Conservation (phyloP, 2,888 invertebrate genomes). For the Dione vanillae region DNA sequence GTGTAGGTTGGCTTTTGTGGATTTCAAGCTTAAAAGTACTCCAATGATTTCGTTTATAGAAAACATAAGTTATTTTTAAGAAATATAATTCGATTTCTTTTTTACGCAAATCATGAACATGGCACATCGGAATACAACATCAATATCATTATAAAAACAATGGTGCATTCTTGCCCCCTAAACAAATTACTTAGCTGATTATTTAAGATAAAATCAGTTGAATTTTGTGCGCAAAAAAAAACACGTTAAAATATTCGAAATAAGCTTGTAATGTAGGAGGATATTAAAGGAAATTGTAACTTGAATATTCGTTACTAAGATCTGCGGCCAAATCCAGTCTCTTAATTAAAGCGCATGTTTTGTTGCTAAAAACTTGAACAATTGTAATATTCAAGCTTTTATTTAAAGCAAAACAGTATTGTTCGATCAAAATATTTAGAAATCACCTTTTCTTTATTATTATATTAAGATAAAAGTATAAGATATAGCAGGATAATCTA, state of each 20-base stretch:
- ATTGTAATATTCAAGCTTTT: not conserved
- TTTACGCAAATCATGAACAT: no score
- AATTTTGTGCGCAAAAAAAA: no score
- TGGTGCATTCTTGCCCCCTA: not conserved
- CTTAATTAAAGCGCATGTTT: conserved; percentile 7
- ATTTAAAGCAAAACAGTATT: not conserved
- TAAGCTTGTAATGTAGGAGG: conserved; percentile 7
- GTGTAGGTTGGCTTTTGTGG: no score
- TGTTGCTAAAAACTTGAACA: not conserved
- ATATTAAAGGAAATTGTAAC: conserved; percentile 9
- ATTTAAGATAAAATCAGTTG: conserved; percentile 19
- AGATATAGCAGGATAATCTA: no score
- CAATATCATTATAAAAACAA: not conserved
- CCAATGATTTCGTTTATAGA: no score
- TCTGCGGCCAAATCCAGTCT: not conserved
- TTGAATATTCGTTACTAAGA: conserved; percentile 7
- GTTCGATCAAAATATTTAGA: not conserved
- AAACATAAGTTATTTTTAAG: no score
- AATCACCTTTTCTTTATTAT: no score
- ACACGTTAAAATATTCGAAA: not conserved
- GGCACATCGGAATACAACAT: not conserved
- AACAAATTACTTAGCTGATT: conserved; percentile 19
- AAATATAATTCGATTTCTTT: no score
- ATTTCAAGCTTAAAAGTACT: no score
- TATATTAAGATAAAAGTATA: no score